Percentiles rank a stretch among this genome's conserved stretches.
These are phyloP conservation scores for Hoplias malabaricus DNA, from an alignment of 2,113 vertebrate species.

Conservation along the genomic window DNA sequence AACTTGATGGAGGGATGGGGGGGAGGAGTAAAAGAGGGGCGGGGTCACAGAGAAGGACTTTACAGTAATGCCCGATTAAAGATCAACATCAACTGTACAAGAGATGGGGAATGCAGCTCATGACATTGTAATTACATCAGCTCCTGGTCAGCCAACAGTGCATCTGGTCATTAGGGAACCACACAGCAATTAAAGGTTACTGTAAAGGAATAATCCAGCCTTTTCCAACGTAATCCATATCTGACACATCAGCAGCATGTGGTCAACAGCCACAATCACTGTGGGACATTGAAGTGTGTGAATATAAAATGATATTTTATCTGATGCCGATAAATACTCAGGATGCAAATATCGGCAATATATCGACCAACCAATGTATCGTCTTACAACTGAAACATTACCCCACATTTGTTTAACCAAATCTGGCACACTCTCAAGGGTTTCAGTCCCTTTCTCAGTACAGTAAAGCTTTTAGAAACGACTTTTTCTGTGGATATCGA, in stretches of 20 bases:
- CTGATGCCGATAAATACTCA: too few relatives aligned
- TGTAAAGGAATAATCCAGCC: neutral
- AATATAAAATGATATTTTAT: too few relatives aligned
- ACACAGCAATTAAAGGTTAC: neutral
- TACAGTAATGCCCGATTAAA: neutral
- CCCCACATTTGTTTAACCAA: too few relatives aligned
- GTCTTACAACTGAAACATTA: too few relatives aligned
- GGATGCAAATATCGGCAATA: too few relatives aligned
- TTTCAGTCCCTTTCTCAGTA: too few relatives aligned
- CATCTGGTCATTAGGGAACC: neutral
- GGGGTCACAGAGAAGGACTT: neutral
- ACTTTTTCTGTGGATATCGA: too few relatives aligned
- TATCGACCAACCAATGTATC: too few relatives aligned
- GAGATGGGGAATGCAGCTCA: neutral
- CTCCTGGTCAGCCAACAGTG: neutral
- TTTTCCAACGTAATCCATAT: neutral
- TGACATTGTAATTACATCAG: constrained; percentile 9
- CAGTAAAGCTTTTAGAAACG: too few relatives aligned
- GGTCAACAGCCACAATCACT: too few relatives aligned
- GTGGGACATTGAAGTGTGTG: too few relatives aligned
- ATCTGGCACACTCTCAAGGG: too few relatives aligned
- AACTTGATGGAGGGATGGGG: neutral
- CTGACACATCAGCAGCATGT: neutral
- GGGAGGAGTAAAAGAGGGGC: neutral
- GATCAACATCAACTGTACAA: constrained; percentile 8